Evolutionary conservation across 2,113 vertebrate genomes (phyloP).

Genomic region (Aptenodytes patagonicus): DNA sequence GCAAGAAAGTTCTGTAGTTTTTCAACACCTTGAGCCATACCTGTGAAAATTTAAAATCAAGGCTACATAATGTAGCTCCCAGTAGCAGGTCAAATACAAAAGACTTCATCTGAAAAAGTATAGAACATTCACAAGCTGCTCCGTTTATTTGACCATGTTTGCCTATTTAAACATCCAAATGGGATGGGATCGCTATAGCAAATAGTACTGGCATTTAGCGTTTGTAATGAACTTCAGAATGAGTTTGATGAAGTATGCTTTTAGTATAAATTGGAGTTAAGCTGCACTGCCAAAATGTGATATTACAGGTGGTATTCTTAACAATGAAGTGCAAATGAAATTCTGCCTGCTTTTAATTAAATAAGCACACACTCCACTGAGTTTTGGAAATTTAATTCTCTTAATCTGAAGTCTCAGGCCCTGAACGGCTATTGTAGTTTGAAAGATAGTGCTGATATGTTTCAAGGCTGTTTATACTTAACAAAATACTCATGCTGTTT

Average conservation of each 20-base stretch:
- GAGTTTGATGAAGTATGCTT: constrained; percentile 34
- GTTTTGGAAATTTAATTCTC: constrained; percentile 53
- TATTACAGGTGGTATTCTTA: constrained; percentile 43
- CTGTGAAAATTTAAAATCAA: not conserved
- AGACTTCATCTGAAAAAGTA: not conserved
- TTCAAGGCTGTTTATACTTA: constrained; percentile 4
- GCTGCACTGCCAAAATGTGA: constrained; percentile 19
- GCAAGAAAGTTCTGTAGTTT: not conserved
- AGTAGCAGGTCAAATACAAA: not conserved
- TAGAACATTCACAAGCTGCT: not conserved
- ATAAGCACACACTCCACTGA: constrained; percentile 43
- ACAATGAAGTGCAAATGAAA: constrained; percentile 58
- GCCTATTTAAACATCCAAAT: constrained; percentile 39
- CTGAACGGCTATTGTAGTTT: constrained; percentile 25
- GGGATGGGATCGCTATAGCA: not conserved
- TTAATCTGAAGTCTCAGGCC: constrained; percentile 24
- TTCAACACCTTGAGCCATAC: not conserved
- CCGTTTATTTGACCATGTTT: not conserved
- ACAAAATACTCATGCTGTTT: not conserved
- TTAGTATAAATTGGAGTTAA: constrained; percentile 49
- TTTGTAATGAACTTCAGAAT: constrained; percentile 57
- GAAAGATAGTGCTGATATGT: constrained; percentile 28
- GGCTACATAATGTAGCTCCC: not conserved
- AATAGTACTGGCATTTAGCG: constrained; percentile 24
- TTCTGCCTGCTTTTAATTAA: constrained; percentile 57